These are phyloP conservation scores for Macrotus californicus DNA, from an alignment of 2,113 vertebrate species.

Conservation along the genomic window DNA sequence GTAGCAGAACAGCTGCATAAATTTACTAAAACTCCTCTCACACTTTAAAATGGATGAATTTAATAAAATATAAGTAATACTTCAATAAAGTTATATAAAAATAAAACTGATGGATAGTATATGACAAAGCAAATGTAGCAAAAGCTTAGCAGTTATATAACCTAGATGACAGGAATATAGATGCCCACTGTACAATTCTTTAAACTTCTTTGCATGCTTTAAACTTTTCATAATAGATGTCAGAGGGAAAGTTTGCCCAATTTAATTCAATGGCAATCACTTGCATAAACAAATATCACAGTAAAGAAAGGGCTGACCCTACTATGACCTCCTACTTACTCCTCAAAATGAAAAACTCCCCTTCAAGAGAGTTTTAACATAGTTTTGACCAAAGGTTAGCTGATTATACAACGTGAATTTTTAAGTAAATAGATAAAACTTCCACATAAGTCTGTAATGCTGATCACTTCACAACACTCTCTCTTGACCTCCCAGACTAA, in stretches of 20 bases:
- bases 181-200: not conserved
- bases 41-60: not conserved
- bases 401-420: not conserved
- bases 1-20: not conserved
- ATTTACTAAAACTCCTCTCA: not conserved
- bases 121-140: not conserved
- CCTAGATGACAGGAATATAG: not conserved
- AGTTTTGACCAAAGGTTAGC: not conserved
- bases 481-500: not conserved
- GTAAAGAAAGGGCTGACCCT: not conserved
- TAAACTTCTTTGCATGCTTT: not conserved
- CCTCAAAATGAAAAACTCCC: not conserved
- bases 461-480: not conserved
- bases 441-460: not conserved
- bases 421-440: not conserved
- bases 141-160: not conserved
- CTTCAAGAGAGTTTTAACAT: not conserved
- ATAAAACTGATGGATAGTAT: not conserved
- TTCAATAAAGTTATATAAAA: conserved; percentile 18
- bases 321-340: not conserved
- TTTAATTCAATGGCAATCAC: not conserved
- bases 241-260: not conserved
- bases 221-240: not conserved
- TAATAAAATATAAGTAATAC: not conserved
- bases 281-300: not conserved